These are phyloP conservation scores for Crypturellus tataupa DNA, from an alignment of 2,797 vertebrate species.

Conservation along the genomic window DNA sequence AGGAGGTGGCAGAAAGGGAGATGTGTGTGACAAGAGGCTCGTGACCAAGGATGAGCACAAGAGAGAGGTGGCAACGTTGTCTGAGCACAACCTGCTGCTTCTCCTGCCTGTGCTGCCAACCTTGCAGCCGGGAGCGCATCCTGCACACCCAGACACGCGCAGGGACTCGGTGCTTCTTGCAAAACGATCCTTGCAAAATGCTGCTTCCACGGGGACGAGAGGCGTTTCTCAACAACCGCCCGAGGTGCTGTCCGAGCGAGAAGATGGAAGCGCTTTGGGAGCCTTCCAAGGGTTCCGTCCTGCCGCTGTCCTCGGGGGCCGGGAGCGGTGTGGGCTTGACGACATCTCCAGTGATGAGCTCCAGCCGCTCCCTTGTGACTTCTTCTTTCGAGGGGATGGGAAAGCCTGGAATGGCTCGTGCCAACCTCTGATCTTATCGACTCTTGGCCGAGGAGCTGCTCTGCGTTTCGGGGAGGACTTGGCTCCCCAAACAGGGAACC, in stretches of 20 bases:
- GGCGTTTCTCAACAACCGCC: not conserved
- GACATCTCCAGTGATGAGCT: not conserved
- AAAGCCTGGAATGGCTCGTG: not conserved
- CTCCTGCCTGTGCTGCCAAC: not conserved
- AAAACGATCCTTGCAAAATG: not conserved
- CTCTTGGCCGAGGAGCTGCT: not conserved
- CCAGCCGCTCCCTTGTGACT: conserved; percentile 17
- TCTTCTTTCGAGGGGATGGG: not conserved
- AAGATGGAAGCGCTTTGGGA: conserved; percentile 15
- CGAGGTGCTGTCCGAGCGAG: not conserved
- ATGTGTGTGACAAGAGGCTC: no score
- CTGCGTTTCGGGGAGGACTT: not conserved
- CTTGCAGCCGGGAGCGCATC: not conserved
- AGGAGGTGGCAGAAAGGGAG: not conserved
- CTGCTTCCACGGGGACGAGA: not conserved
- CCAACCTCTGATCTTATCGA: conserved; percentile 39
- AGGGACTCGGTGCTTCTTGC: not conserved
- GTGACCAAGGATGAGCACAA: not conserved
- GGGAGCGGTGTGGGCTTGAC: not conserved
- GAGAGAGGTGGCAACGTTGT: not conserved
- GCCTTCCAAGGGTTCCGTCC: not conserved
- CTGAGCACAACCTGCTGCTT: no score
- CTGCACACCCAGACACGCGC: fast-evolving
- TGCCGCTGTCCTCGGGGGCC: not conserved
- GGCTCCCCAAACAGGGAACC: not conserved